Evolutionary conservation across 2,888 invertebrate genomes (phyloP), one percentile per base, ranked within the genome.

Genomic region (Seira ritae): DNA sequence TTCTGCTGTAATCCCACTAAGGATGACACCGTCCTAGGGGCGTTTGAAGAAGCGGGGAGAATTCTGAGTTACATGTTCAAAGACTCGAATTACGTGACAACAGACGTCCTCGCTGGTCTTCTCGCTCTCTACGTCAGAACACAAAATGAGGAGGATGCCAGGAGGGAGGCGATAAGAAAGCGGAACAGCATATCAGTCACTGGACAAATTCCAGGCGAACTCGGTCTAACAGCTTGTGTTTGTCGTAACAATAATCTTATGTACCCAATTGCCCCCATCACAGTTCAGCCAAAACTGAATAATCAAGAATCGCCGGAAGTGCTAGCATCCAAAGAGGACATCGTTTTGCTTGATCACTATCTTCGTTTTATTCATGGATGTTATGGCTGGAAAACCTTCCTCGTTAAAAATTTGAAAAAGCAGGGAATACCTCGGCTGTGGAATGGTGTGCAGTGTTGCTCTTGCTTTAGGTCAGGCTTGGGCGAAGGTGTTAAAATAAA

Each of bases 61-160:
- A 91, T 96, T 12, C 92, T 96, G 81, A 94, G 95, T 89, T 94
- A 94, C 1, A 92, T 96, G 85, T 96, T 96, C 91, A 92, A 96
- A 89, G 95, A 95, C 86, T 94, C 95, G 2, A 96, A 97, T 91
- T 91, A 97, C 65, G 97, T 97, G 0, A 95, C 96, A 0, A 96
- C 96, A 0, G 97, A 97, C 91, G 94, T 97, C n/a, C 94, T 96
- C 76, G 96, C 97, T 12, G 97, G 97, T n/a, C 94, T 96, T 89
- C 94, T 97, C 20, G 93, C 97, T 19, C 92, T 97, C 2, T 92
- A 95, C 88, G 94, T 95, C 3, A 93, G 94, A 72, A 95, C 78
- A 3, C 66, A 66, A 31, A 79, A 95, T 90, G 95, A 95, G 90
- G 85, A 85, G 31, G 72, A 24, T 8, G 37, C 72, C 2, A 66